A percentile compares a stretch with the other conserved stretches of the same genome.
Evolutionary conservation across 2,113 vertebrate genomes (phyloP).

Genomic region (Tylochromis polylepis): DNA sequence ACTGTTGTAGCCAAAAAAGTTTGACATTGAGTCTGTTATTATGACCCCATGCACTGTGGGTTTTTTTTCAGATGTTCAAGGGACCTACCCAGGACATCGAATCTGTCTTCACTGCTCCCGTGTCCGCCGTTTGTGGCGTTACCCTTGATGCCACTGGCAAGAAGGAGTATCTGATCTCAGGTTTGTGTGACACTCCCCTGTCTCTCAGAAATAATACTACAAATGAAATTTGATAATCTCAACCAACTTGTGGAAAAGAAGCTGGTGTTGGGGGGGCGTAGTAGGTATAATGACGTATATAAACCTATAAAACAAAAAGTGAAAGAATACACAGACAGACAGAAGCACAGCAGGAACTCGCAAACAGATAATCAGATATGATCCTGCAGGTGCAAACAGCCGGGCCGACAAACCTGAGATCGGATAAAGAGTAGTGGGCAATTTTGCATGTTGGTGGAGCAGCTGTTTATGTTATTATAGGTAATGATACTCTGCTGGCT

Average conservation of each 20-base stretch:
- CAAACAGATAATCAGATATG: conserved; percentile 2
- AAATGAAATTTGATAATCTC: not conserved
- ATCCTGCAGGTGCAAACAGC: conserved; percentile 10
- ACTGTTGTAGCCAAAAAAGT: not conserved
- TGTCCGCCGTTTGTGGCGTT: conserved; percentile 92
- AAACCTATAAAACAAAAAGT: not conserved
- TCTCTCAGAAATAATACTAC: not conserved
- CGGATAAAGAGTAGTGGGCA: not conserved
- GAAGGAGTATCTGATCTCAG: conserved; percentile 96
- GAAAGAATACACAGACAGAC: not conserved
- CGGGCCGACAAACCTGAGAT: conserved; percentile 8
- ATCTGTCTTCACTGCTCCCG: conserved; percentile 87
- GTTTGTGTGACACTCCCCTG: conserved; percentile 55
- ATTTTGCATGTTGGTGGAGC: not conserved
- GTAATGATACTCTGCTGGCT: conserved; percentile 48
- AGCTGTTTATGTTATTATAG: conserved; percentile 57
- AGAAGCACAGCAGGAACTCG: conserved; percentile 1
- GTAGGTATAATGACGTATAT: not conserved
- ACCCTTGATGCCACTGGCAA: conserved; percentile 89
- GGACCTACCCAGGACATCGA: conserved; percentile 90
- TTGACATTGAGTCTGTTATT: not conserved
- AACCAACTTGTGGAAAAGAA: not conserved
- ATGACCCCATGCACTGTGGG: not conserved
- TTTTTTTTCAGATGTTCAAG: conserved; percentile 88
- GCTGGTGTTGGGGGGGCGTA: not conserved